These are phyloP conservation scores for Brachionus koreanus DNA, from an alignment of 1,140 invertebrate genomes.

Conservation along the genomic window DNA sequence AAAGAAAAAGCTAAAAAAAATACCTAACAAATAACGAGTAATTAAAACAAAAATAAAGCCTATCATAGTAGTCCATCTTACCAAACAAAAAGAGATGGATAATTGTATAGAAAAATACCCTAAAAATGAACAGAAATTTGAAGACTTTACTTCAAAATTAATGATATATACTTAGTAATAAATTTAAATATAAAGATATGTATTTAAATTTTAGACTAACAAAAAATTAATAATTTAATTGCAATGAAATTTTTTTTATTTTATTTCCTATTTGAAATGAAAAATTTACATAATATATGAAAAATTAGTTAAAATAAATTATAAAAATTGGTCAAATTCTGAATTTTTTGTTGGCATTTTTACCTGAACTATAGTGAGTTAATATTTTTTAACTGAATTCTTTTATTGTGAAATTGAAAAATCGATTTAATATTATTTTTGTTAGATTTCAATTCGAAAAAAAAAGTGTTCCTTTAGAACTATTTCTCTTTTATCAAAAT, in stretches of 20 bases:
- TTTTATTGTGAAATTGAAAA: neutral
- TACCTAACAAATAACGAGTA: neutral
- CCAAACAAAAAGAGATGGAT: neutral
- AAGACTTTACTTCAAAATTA: neutral
- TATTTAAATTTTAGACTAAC: neutral
- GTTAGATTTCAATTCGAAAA: neutral
- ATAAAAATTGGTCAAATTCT: neutral
- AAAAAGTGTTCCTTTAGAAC: neutral
- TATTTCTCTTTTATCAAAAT: neutral
- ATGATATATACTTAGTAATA: no score
- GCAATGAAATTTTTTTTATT: neutral
- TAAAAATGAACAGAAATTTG: neutral
- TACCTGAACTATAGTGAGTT: neutral
- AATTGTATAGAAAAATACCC: neutral
- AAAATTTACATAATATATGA: neutral
- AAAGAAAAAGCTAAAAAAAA: neutral
- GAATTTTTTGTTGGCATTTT: no score
- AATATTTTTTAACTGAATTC: neutral
- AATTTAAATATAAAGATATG: no score
- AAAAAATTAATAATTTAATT: neutral
- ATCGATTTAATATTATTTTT: neutral
- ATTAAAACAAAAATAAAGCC: neutral
- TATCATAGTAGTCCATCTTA: neutral
- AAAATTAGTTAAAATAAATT: neutral
- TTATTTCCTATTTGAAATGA: neutral